Evolutionary conservation across 2,113 vertebrate species (phyloP), one percentile per base, ranked within the genome.

Genomic region (Xyliphius kryptos): DNA sequence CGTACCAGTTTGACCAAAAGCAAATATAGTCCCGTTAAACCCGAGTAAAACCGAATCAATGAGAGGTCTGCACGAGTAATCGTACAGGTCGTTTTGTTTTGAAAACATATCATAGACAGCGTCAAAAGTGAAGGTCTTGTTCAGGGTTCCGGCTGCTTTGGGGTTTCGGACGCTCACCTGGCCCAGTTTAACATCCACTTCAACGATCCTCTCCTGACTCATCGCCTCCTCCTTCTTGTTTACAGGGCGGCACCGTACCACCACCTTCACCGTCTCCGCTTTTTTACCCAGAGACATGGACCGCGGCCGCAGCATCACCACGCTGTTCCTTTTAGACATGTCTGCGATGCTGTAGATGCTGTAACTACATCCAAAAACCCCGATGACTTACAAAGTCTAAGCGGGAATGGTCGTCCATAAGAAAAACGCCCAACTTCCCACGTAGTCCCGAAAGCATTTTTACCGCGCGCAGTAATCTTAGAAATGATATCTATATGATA

Each of bases 81-180:
- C 91, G 62, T 97, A 98, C 17, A 98, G 77, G 47, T 97, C 94
- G 0, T 81, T 81, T 76, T 97, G 94, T 74, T 84, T 89, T 53
- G 91, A 92, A 54, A 76, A 81, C 79, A 83, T 88, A 44, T 94
- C 94, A n/a, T 92, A 94, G 5, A 96, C 94, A 0, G 92, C 89
- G 21, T 98, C 92, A 70, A 97, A 98, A 26, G 92, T 95, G 86
- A 98, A 98, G 2, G 89, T 89, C 71, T 97, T 97, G 79, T 89
- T 82, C 26, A 89, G 86, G 67, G 92, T 92, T 6, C 90, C 92
- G 1, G 89, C 84, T 0, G 88, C 88, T 71, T 85, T 89, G 32
- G 92, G 93, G 74, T 92, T 93, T 3, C 83, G 83, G 64, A 97
- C 82, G 66, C 86, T 89, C 80, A 97, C 95, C 85, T 92, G 94